phyloP scores from a whole-genome alignment of 2,797 vertebrate species.

The Podargus strigoides region DNA sequence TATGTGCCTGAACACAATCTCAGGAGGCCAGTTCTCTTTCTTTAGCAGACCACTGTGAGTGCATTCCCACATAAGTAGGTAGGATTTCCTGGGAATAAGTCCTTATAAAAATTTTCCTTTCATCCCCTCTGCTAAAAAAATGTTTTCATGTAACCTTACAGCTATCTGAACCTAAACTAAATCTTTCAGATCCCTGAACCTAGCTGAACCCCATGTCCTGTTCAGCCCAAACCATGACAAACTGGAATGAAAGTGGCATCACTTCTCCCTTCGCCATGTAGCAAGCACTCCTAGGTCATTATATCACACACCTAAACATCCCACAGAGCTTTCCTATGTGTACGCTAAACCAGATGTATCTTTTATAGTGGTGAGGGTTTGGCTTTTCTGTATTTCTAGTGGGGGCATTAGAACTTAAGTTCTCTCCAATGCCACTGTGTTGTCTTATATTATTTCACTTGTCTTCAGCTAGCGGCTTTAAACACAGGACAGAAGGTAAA shows the following conservation, averaged over 20 bases:
- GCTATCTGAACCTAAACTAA: neutral
- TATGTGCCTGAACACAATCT: neutral
- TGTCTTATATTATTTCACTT: neutral
- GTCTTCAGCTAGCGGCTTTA: constrained; percentile 27
- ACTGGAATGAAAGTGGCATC: neutral
- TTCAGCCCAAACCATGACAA: too few species aligned
- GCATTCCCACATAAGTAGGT: neutral
- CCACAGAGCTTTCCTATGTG: neutral
- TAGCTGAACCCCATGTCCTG: neutral
- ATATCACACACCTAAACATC: neutral
- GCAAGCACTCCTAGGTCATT: neutral
- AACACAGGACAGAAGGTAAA: constrained; percentile 48
- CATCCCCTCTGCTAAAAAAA: neutral
- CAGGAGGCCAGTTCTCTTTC: neutral
- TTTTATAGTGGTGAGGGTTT: neutral
- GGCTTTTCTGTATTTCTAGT: neutral
- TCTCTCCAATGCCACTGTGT: neutral
- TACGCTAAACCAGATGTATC: neutral
- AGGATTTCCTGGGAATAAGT: neutral
- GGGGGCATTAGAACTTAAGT: constrained; percentile 1
- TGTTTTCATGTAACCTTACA: neutral
- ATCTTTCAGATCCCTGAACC: neutral
- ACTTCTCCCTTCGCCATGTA: neutral
- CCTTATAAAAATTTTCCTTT: neutral
- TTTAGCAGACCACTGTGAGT: neutral